Evolutionary conservation across 2,888 invertebrate species (phyloP).

Genomic region (Scaptomyza reducta): DNA sequence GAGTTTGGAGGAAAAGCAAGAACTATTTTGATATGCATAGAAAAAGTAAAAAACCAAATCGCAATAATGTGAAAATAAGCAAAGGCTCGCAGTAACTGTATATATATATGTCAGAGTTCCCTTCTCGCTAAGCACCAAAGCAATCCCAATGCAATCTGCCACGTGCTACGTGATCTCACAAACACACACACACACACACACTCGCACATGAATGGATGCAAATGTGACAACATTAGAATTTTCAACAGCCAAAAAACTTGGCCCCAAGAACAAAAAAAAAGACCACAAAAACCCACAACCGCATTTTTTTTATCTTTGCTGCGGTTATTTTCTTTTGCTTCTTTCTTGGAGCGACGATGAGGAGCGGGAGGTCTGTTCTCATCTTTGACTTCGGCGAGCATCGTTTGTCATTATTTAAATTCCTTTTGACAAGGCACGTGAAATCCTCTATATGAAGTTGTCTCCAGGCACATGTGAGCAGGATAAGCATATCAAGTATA

Average conservation of each 20-base stretch:
- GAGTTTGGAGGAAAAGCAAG: too few species aligned
- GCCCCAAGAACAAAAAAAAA: conserved; percentile 38
- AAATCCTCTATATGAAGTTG: conserved; percentile 70
- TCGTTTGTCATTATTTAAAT: conserved; percentile 83
- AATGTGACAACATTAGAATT: conserved; percentile 82
- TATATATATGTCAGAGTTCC: conserved; percentile 43
- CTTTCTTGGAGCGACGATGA: too few species aligned
- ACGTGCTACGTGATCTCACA: conserved; percentile 74
- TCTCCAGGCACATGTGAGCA: conserved; percentile 64
- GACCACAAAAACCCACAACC: conserved; percentile 69
- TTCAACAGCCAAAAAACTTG: conserved; percentile 77
- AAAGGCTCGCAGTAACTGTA: conserved; percentile 28
- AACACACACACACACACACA: conserved; percentile 29
- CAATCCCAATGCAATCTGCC: conserved; percentile 72
- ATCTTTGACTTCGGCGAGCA: conserved; percentile 65
- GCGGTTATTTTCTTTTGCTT: conserved; percentile 27
- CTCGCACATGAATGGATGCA: conserved; percentile 56
- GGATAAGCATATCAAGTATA: conserved; percentile 59
- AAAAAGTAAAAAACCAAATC: conserved; percentile 53
- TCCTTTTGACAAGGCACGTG: conserved; percentile 80
- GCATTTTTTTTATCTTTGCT: conserved; percentile 68
- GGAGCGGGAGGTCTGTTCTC: conserved; percentile 33
- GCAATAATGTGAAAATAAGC: conserved; percentile 65
- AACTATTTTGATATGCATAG: background rate
- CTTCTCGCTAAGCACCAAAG: conserved; percentile 12